Base-by-base conservation (phyloP, 2,888 invertebrate genomes). In the Eupelmus urozonus region DNA sequence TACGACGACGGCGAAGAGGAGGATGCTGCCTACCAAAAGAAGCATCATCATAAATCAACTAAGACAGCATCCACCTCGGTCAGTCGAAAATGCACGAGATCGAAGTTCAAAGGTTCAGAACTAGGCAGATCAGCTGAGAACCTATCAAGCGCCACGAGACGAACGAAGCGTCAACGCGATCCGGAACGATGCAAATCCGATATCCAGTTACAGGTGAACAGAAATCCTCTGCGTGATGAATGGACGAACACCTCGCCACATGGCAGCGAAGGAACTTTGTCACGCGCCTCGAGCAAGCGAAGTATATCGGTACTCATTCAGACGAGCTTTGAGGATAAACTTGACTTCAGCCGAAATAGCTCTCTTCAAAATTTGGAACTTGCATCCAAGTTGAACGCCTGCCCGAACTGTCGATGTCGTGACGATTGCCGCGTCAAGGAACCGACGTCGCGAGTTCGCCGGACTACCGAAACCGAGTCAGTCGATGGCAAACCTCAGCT, bases 181-280 rank as follows among this genome's bases (percentile, higher is more conserved):
- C 86, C 88, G 0, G 86, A 88, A 65, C 83, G 88, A 74, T 81
- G 87, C 9, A 88, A 85, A 72, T 87, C 88, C 3, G 89, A 89
- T 16, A 87, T 89, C 73, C 87, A 87, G 4, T 85, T 88, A 13
- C 87, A 87, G 67, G 78, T 63, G 5, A 65, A 53, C 34, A 73
- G 71, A 20, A 76, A 79, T 40, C 81, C 83, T 11, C 73, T 81
- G 13, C 80, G 82, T 29, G 88, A 88, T 80, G 87, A 88, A 77
- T 86, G 85, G 81, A 88, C 89, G 16, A 89, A 88, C 60, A 89
- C 88, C 2, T 86, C 89, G n/a, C 86, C 85, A 0, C 82, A 85
- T 0, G 81, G 83, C 18, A 85, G 84, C 49, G 87, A 87, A 9
- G 49, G 9, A n/a, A 78, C 63, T n/a, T 23, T 80, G 2, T 82